Evolutionary conservation across 2,113 vertebrate species (phyloP).

Genomic region (Microcebus ravelobensis): DNA sequence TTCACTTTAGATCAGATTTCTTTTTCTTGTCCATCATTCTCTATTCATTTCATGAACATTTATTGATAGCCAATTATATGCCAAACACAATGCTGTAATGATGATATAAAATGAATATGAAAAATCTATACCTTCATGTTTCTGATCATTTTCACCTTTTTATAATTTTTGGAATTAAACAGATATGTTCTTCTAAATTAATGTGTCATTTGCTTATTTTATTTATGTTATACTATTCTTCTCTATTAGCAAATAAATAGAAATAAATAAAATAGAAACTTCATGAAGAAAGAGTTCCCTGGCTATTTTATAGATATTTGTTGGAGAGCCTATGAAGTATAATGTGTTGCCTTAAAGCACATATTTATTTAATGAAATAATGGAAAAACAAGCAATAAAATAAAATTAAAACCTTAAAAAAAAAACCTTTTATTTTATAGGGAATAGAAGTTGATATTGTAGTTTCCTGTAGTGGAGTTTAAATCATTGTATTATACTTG

Average conservation of each 20-base stretch:
- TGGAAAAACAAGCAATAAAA: not conserved
- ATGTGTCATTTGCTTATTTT: not conserved
- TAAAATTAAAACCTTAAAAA: not conserved
- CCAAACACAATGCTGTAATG: not conserved
- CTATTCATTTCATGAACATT: not conserved
- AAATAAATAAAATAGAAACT: constrained; percentile 1
- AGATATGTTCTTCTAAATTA: not conserved
- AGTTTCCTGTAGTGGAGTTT: not conserved
- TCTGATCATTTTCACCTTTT: not conserved
- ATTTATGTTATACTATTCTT: not conserved
- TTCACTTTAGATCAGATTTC: not conserved
- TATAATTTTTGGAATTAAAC: not conserved
- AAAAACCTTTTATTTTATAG: not conserved
- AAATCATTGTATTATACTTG: not conserved
- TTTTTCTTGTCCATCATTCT: not conserved
- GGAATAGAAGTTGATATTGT: not conserved
- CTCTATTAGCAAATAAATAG: not conserved
- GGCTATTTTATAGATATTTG: not conserved
- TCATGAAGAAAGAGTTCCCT: not conserved
- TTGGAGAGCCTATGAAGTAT: not conserved
- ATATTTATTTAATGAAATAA: not conserved
- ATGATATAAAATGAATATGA: not conserved
- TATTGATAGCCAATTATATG: not conserved
- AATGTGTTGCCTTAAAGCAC: not conserved
- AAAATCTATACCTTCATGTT: not conserved